A percentile compares a stretch with the other conserved stretches of the same genome.
Evolutionary conservation across 2,797 vertebrate genomes (phyloP).

Genomic region (Tachyglossus aculeatus): DNA sequence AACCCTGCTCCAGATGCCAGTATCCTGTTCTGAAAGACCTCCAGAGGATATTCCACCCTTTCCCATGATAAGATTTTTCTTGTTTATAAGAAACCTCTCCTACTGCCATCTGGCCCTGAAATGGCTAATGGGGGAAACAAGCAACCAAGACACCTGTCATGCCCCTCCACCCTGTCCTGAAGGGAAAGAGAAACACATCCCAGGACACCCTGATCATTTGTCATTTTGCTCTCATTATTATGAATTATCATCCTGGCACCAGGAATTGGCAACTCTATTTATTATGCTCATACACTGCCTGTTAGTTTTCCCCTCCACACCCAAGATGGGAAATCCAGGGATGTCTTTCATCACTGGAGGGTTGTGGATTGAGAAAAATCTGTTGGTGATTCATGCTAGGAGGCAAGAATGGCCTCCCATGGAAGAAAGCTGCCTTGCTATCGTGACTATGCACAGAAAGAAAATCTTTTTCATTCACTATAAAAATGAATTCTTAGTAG

Average conservation of each 20-base stretch:
- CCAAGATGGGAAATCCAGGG: constrained; percentile 36
- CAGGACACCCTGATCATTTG: too few species aligned
- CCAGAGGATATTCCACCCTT: too few species aligned
- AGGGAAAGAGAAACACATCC: too few species aligned
- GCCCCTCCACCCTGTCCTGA: too few species aligned
- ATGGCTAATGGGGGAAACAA: too few species aligned
- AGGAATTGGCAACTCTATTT: constrained; percentile 31
- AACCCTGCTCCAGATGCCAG: too few species aligned
- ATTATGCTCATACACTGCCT: constrained; percentile 15
- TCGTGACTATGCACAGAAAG: neutral
- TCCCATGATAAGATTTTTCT: too few species aligned
- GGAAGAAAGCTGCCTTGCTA: constrained; percentile 2
- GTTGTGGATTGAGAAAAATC: constrained; percentile 37
- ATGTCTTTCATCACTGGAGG: constrained; percentile 28
- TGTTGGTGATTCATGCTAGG: constrained; percentile 37
- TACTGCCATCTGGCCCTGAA: too few species aligned
- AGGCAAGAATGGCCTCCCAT: neutral
- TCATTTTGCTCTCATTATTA: too few species aligned
- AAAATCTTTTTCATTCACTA: constrained; percentile 19
- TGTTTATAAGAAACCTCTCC: too few species aligned
- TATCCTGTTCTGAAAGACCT: too few species aligned
- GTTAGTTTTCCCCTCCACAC: constrained; percentile 33
- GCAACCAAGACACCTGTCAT: too few species aligned
- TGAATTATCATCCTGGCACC: constrained; percentile 12
- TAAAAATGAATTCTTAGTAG: neutral